These are phyloP conservation scores for Dinoponera quadriceps DNA, from an alignment of 1,140 invertebrate genomes.

Conservation along the genomic window DNA sequence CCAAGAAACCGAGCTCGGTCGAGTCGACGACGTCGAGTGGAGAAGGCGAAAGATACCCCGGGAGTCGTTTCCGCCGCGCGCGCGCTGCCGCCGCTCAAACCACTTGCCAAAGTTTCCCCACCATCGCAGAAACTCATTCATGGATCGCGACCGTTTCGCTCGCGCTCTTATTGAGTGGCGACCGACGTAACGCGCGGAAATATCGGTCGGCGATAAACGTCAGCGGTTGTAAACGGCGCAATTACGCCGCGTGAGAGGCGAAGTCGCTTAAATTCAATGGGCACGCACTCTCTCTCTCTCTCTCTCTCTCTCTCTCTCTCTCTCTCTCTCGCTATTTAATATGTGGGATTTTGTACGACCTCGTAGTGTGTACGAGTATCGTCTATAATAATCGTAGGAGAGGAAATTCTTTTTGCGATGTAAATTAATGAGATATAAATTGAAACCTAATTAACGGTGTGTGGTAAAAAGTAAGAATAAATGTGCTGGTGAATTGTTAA, in stretches of 20 bases:
- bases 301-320: too few relatives aligned
- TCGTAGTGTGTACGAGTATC: too few relatives aligned
- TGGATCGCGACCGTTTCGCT: constrained; percentile 58
- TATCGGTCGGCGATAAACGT: constrained; percentile 44
- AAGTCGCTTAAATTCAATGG: not conserved
- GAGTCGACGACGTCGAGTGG: constrained; percentile 46
- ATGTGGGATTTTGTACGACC: too few relatives aligned
- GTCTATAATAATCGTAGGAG: too few relatives aligned
- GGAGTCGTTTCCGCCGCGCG: constrained; percentile 44
- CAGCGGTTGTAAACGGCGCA: constrained; percentile 18
- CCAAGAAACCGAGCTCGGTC: constrained; percentile 56
- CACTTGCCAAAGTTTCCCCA: constrained; percentile 75
- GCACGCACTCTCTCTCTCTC: not conserved
- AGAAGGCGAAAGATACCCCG: constrained; percentile 62
- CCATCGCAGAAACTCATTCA: constrained; percentile 76
- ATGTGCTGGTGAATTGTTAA: too few relatives aligned
- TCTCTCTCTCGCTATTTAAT: too few relatives aligned
- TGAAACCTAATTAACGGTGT: too few relatives aligned
- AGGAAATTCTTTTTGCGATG: too few relatives aligned
- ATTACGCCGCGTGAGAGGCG: constrained; percentile 4
- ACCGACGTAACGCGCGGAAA: constrained; percentile 61
- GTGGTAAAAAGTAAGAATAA: too few relatives aligned
- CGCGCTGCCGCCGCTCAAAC: constrained; percentile 20
- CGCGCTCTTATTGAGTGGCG: constrained; percentile 55
- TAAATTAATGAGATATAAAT: too few relatives aligned